Evolutionary conservation across 2,113 vertebrate species (phyloP).

Genomic region (Varanus komodoensis): DNA sequence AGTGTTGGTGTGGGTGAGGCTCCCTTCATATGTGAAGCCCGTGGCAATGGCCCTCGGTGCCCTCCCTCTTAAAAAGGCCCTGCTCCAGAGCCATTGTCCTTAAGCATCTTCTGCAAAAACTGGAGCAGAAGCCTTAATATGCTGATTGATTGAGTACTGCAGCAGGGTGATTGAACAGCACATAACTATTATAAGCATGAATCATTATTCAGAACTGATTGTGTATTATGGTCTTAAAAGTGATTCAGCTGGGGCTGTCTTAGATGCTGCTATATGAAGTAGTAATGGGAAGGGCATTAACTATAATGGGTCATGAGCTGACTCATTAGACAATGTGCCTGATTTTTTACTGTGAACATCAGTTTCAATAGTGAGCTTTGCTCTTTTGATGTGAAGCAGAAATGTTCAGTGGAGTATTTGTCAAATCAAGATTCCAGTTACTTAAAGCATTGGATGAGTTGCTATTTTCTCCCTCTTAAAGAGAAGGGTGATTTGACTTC

Average conservation of each 20-base stretch:
- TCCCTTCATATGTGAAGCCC: too few relatives aligned
- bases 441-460: conserved; percentile 34
- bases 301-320: conserved; percentile 31
- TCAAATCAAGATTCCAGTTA: conserved; percentile 48
- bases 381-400: conserved; percentile 42
- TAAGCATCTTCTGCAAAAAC: conserved; percentile 25
- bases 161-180: conserved; percentile 42
- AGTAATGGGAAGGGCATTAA: conserved; percentile 35
- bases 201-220: conserved; percentile 62
- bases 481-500: not conserved
- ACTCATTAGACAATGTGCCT: conserved; percentile 62
- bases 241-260: conserved; percentile 47
- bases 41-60: too few relatives aligned
- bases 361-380: conserved; percentile 40
- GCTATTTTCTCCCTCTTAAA: not conserved
- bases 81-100: not conserved
- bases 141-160: conserved; percentile 27
- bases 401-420: conserved; percentile 32
- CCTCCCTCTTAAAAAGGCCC: too few relatives aligned
- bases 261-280: conserved; percentile 23
- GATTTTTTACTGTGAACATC: conserved; percentile 51
- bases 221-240: conserved; percentile 62
- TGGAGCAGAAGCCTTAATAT: conserved; percentile 46
- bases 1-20: too few relatives aligned
- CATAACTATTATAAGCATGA: conserved; percentile 31